Evolutionary conservation across 2,113 vertebrate genomes (phyloP).

Genomic region (Macrotis lagotis): DNA sequence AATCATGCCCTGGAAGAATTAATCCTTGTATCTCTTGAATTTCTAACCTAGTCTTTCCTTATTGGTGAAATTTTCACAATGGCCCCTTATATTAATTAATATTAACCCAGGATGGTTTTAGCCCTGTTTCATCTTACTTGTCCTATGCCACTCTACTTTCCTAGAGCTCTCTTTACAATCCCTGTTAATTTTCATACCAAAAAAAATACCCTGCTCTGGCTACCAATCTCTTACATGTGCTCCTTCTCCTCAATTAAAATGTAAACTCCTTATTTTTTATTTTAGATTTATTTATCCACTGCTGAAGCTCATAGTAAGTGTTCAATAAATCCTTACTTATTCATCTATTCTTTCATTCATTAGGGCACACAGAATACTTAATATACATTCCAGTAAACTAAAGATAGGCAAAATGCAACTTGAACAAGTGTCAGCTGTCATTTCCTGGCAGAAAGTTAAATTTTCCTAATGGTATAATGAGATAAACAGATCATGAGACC

Average conservation of each 20-base stretch:
- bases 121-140: background rate
- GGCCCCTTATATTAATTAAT: background rate
- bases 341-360: background rate
- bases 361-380: background rate
- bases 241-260: background rate
- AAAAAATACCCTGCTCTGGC: background rate
- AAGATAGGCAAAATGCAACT: background rate
- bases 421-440: background rate
- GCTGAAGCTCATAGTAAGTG: background rate
- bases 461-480: constrained; percentile 18
- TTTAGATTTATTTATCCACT: background rate
- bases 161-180: background rate
- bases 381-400: background rate
- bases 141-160: background rate
- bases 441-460: background rate
- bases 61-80: background rate
- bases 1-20: background rate
- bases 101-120: background rate
- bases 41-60: background rate
- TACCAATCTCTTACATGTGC: background rate
- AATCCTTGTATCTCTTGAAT: background rate
- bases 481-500: background rate
- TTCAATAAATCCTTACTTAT: background rate
- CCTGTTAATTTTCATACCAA: background rate
- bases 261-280: background rate